Evolutionary conservation across 2,888 invertebrate genomes (phyloP).

Genomic region (Agrochola macilenta): DNA sequence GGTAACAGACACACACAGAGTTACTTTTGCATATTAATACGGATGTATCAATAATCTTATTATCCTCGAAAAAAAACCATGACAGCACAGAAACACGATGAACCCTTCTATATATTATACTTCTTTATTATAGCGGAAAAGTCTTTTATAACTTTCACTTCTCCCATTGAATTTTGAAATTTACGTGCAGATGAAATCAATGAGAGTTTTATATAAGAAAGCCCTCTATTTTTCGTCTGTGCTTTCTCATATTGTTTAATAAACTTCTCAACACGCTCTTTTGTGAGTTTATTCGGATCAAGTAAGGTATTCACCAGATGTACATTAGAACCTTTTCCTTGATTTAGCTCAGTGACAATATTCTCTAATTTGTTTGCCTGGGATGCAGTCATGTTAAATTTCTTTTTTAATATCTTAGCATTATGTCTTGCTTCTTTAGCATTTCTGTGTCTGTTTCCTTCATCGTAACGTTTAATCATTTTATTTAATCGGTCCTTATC

Average conservation of each 20-base stretch:
- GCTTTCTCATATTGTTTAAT: conserved; percentile 43
- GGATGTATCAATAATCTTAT: not conserved
- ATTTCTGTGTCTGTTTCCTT: conserved; percentile 52
- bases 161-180: conserved; percentile 24
- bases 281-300: conserved; percentile 51
- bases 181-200: conserved; percentile 37
- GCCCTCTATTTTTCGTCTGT: conserved; percentile 31
- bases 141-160: not conserved
- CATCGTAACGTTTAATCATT: conserved; percentile 67
- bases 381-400: conserved; percentile 34
- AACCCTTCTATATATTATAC: not conserved
- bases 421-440: conserved; percentile 35
- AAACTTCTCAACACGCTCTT: conserved; percentile 45
- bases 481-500: conserved; percentile 62
- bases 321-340: conserved; percentile 42
- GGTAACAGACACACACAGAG: no score
- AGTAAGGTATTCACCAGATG: conserved; percentile 30
- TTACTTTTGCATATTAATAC: not conserved
- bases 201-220: conserved; percentile 50
- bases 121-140: conserved; percentile 12
- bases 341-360: conserved; percentile 30
- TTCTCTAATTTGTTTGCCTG: conserved; percentile 36
- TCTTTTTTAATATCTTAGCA: conserved; percentile 44
- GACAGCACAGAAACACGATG: not conserved
- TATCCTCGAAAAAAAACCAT: not conserved